Base-by-base conservation (phyloP, 2,113 vertebrate genomes). In the Nycticebus coucang region DNA sequence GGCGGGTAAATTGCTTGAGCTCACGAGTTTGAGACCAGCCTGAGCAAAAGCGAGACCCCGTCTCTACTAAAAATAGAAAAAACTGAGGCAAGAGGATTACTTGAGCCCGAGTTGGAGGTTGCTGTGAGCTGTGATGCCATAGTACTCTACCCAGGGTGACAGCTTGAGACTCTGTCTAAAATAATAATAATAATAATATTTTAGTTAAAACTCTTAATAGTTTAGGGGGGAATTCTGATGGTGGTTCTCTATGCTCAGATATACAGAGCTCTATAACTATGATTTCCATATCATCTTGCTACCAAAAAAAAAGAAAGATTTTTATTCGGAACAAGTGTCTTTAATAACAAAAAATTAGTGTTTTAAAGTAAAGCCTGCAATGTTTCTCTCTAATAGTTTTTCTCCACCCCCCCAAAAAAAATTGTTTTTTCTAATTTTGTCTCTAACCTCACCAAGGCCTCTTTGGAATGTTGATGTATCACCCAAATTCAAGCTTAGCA, bases 331-430 rank as follows among this genome's bases (percentile, higher is more conserved):
- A 62, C 55, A 45, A 87, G 37, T 59, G 37, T 74, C 66, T 53
- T 93, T 64, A 50, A 22, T 14, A 71, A 50, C 72, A 68, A 72
- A 92, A n/a, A 90, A 68, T 77, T 28, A 85, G 4, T 88, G 15
- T 89, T 94, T 95, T 92, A 84, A 89, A 95, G 92, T 71, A 85
- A 89, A 94, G 12, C 59, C 64, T 87, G 81, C 5, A 45, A 33
- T 68, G 33, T 15, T 74, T 30, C 66, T 75, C 37, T 50, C 66
- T 91, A 26, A 60, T 62, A 64, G 22, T 79, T 89, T 80, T 59
- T 41, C 35, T 93, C 82, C 85, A 7, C 45, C 45, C 10, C 45
- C 45, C 45, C 45, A 37, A 18, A 53, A 55, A 28, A 28, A 62
- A 62, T 4, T 24, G 55, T 24, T 64, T 78, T 30, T 45, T 33